A percentile compares a stretch with the other conserved stretches of the same genome.
Conservation (phyloP, 2,888 invertebrate species). For the Nymphalis polychloros region DNA sequence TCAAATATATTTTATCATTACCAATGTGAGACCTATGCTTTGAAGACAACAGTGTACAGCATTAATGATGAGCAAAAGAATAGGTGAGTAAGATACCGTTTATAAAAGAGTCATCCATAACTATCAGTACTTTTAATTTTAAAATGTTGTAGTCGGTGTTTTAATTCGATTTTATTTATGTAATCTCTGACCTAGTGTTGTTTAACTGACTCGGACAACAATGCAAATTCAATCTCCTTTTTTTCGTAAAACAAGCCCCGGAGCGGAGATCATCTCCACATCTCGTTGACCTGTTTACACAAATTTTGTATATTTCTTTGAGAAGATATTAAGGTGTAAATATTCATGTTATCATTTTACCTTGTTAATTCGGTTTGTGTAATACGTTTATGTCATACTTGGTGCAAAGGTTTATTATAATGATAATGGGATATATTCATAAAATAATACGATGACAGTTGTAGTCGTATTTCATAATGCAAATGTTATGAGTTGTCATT, state of each 20-base stretch:
- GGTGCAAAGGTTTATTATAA: background rate
- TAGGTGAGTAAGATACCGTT: too few relatives aligned
- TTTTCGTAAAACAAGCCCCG: conserved; percentile 16
- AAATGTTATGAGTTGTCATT: too few relatives aligned
- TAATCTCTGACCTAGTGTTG: conserved; percentile 11
- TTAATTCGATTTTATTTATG: conserved; percentile 8
- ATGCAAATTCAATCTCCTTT: conserved; percentile 28
- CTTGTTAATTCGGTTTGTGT: conserved; percentile 3
- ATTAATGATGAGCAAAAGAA: too few relatives aligned
- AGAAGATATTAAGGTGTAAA: conserved; percentile 22
- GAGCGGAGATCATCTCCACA: conserved; percentile 24
- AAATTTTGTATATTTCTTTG: conserved; percentile 27
- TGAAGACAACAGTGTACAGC: too few relatives aligned
- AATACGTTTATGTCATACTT: background rate
- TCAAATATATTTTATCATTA: too few relatives aligned
- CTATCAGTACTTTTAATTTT: background rate
- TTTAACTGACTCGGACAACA: conserved; percentile 8
- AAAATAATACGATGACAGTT: background rate
- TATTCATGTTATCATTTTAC: conserved; percentile 24
- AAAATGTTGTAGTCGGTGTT: background rate
- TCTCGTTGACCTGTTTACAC: conserved; percentile 36
- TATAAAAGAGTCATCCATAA: too few relatives aligned
- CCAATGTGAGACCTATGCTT: too few relatives aligned
- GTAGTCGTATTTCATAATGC: background rate
- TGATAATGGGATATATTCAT: background rate